Evolutionary conservation across 2,797 vertebrate genomes (phyloP), one percentile per base, ranked within the genome.

Genomic region (Salmo trutta): DNA sequence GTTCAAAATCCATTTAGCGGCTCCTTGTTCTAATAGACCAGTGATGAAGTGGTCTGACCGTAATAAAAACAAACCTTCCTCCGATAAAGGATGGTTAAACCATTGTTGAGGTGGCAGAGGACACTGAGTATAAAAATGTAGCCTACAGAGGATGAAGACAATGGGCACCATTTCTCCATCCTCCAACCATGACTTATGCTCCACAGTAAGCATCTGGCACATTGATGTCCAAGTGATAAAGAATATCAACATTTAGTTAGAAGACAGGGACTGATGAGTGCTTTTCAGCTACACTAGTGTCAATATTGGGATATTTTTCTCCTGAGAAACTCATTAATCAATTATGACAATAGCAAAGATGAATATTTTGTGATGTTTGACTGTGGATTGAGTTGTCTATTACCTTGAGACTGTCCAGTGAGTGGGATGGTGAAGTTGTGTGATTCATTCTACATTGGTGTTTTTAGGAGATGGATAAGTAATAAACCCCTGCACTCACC

Each of bases 401-500:
- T 1, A n/a, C 17, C 17, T 6, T 56, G 53, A n/a, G 53, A 56
- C 53, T 47, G 19, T 56, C 53, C 53, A 19, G 17, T 5, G 19
- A 56, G 53, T 56, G 53, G 53, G 53, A 56, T 8, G n/a, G n/a
- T 62, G 56, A 62, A 19, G 56, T 47, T 47, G 10, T 47, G 41
- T 47, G 41, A 47, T 47, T 47, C 10, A 14, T 47, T 12, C 41
- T 12, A 14, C 41, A 19, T n/a, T 21, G n/a, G n/a, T 59, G 56
- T 59, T 59, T 59, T 59, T 3, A 59, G 41, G 41, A 47, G 41
- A 47, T 47, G 41, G 56, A 56, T 56, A 19, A 56, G 56, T 62
- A 62, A 62, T n/a, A 19, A 36, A 71, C 68, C 64, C 56, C 36
- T 74, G 0, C 24, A 79, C 97, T 96, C 85, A 99, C 98, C 96